phyloP scores from a whole-genome alignment of 2,113 vertebrate genomes.

The Oceanites oceanicus region DNA sequence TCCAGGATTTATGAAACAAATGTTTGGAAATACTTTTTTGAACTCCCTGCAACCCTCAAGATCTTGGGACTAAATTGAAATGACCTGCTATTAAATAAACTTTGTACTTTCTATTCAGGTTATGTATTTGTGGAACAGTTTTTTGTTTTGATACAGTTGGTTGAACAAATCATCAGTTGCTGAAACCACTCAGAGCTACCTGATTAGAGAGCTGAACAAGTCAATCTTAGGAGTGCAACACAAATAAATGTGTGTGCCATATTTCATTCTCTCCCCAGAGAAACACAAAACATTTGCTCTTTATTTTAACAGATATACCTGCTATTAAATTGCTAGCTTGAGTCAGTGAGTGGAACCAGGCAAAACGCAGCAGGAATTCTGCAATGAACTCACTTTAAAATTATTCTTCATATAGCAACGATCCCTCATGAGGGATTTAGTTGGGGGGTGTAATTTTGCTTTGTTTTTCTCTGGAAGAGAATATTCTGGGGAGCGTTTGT shows the following conservation, averaged over 20 bases:
- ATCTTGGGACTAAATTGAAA: background rate
- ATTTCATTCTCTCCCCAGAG: background rate
- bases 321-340: background rate
- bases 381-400: background rate
- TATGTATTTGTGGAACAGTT: background rate
- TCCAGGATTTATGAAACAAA: background rate
- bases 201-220: background rate
- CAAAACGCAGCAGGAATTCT: background rate
- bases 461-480: background rate
- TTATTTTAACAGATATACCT: background rate
- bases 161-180: background rate
- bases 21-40: background rate
- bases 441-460: background rate
- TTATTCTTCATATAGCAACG: background rate
- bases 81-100: background rate
- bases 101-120: background rate
- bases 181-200: background rate
- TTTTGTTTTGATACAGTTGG: background rate
- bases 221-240: background rate
- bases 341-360: background rate
- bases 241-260: background rate
- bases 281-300: background rate
- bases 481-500: background rate
- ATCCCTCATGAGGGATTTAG: background rate
- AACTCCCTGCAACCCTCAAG: background rate